These are phyloP conservation scores for Plectus sambesii DNA, from an alignment of 1,140 invertebrate genomes.

Conservation along the genomic window DNA sequence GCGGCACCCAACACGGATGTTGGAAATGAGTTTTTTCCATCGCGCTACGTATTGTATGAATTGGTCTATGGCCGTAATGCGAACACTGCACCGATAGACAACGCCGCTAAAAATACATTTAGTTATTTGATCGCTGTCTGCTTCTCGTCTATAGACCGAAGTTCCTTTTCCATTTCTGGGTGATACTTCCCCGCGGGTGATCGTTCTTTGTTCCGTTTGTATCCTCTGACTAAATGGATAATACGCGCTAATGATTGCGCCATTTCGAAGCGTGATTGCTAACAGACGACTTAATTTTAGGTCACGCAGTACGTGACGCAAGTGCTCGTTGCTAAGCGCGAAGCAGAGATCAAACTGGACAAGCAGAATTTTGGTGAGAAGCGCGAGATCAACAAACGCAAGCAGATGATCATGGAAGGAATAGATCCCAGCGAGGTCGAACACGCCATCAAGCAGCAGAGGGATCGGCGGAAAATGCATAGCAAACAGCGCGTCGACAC, in stretches of 20 bases:
- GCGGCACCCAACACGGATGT: too few relatives aligned
- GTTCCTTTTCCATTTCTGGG: too few relatives aligned
- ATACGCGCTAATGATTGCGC: constrained; percentile 17
- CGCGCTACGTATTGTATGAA: too few relatives aligned
- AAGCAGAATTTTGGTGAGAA: constrained; percentile 80
- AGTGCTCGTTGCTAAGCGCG: constrained; percentile 73
- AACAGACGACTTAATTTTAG: constrained; percentile 67
- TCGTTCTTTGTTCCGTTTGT: neutral
- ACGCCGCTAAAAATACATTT: too few relatives aligned
- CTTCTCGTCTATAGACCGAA: too few relatives aligned
- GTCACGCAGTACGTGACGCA: constrained; percentile 75
- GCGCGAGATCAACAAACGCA: constrained; percentile 71
- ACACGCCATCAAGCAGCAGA: constrained; percentile 47
- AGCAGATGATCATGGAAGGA: constrained; percentile 71
- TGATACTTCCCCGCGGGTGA: neutral
- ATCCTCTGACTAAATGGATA: neutral
- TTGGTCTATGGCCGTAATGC: too few relatives aligned
- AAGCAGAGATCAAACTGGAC: constrained; percentile 80
- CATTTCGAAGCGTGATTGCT: too few relatives aligned
- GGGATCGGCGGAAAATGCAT: constrained; percentile 38
- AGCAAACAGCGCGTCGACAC: constrained; percentile 44
- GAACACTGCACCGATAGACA: too few relatives aligned
- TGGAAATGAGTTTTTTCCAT: too few relatives aligned
- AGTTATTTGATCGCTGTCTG: too few relatives aligned
- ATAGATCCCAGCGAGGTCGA: constrained; percentile 66